A percentile compares a stretch with the other conserved stretches of the same genome.
Conservation (phyloP, 2,113 vertebrate species). For the Lepus europaeus region DNA sequence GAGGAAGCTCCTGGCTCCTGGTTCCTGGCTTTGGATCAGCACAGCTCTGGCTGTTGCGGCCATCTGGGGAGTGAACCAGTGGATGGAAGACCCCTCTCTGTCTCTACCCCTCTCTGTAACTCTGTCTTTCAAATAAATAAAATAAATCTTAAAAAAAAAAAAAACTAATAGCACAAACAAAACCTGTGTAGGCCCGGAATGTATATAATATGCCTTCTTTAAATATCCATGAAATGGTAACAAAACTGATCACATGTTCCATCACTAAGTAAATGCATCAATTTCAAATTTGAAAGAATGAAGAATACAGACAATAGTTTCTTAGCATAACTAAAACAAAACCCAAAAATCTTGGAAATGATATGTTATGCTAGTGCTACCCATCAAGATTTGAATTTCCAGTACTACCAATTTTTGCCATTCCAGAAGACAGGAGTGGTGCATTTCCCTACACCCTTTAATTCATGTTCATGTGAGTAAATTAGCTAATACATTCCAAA, state of each 20-base stretch:
- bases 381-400: neutral
- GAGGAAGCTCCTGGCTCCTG: too few relatives aligned
- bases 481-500: neutral
- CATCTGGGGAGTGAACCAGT: too few relatives aligned
- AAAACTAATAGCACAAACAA: conserved; percentile 6
- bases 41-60: too few relatives aligned
- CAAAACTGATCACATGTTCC: conserved; percentile 3
- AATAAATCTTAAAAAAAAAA: too few relatives aligned
- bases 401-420: neutral
- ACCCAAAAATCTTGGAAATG: neutral
- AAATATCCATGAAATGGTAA: neutral
- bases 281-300: neutral
- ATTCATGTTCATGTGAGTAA: neutral
- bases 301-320: neutral
- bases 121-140: too few relatives aligned
- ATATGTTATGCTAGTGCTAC: accelerated
- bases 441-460: neutral
- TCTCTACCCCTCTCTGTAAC: too few relatives aligned
- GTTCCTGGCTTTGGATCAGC: too few relatives aligned
- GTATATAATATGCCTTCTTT: neutral
- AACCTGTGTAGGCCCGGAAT: neutral
- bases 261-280: neutral
- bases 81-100: too few relatives aligned
- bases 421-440: neutral
- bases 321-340: conserved; percentile 10